Percentiles rank a stretch among this genome's conserved stretches.
Conservation (phyloP, 2,113 vertebrate genomes). For the Marmota monax region DNA sequence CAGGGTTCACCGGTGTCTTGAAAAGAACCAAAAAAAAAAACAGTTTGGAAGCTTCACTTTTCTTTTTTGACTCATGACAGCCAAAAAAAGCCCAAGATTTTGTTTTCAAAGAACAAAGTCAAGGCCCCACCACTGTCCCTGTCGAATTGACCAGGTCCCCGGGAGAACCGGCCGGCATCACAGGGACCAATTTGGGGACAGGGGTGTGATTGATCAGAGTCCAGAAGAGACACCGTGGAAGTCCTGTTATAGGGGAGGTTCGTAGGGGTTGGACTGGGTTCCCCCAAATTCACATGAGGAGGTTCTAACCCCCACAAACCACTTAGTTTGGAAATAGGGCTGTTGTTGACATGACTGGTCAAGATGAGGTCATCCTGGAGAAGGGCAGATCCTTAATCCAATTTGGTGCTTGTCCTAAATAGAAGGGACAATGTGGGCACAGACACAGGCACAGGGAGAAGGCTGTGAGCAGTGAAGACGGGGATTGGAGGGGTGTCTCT, state of each 20-base stretch:
- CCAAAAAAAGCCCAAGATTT: background rate
- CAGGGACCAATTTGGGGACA: background rate
- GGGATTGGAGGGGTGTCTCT: background rate
- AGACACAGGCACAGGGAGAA: background rate
- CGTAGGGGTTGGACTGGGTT: background rate
- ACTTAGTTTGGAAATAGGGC: background rate
- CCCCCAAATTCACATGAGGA: background rate
- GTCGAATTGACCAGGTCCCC: background rate
- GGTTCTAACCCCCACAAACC: background rate
- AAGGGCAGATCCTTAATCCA: background rate
- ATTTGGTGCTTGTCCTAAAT: background rate
- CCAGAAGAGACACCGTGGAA: background rate
- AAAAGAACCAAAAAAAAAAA: slow-evolving; percentile 43
- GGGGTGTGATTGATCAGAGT: background rate
- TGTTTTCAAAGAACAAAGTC: background rate
- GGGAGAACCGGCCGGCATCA: background rate
- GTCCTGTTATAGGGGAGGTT: background rate
- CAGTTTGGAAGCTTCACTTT: background rate
- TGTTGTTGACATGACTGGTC: background rate
- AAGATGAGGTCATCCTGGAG: background rate
- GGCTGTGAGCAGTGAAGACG: background rate
- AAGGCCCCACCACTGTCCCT: background rate
- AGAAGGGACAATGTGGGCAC: background rate
- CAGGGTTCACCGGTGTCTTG: slow-evolving; percentile 51
- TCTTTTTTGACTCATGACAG: background rate